phyloP scores from a whole-genome alignment of 2,113 vertebrate species.

The Oceanodroma tethys region DNA sequence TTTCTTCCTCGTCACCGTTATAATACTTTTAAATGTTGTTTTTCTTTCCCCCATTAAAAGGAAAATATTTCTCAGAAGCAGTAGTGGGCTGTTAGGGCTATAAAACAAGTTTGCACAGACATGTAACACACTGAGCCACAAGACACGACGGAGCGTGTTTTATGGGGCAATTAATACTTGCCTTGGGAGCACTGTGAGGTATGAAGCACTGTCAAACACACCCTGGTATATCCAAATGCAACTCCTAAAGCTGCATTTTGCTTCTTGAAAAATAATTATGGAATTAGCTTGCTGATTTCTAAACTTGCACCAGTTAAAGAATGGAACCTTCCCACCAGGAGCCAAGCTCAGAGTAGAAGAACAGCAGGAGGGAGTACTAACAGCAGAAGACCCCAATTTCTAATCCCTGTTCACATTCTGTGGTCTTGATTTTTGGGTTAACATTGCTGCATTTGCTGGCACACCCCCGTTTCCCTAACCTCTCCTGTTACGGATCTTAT shows the following conservation, averaged over 20 bases:
- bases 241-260: not conserved
- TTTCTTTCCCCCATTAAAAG: constrained; percentile 40
- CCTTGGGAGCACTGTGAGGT: constrained; percentile 6
- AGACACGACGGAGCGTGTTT: constrained; percentile 53
- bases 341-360: not conserved
- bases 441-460: not conserved
- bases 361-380: not conserved
- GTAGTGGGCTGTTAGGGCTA: constrained; percentile 33
- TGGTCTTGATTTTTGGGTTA: not conserved
- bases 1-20: constrained; percentile 13
- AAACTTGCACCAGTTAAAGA: not conserved
- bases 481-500: not conserved
- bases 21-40: constrained; percentile 39
- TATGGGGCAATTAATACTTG: constrained; percentile 62
- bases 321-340: not conserved
- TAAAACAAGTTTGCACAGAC: constrained; percentile 58
- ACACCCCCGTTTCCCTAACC: not conserved
- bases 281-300: not conserved
- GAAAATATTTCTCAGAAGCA: constrained; percentile 42
- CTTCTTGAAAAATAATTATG: constrained; percentile 4
- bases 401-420: not conserved
- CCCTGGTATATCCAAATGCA: not conserved
- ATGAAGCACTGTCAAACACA: constrained; percentile 32
- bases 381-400: not conserved
- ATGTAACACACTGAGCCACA: not conserved